Conservation (phyloP, 2,888 invertebrate species). For the Nemotelus pantherinus region DNA sequence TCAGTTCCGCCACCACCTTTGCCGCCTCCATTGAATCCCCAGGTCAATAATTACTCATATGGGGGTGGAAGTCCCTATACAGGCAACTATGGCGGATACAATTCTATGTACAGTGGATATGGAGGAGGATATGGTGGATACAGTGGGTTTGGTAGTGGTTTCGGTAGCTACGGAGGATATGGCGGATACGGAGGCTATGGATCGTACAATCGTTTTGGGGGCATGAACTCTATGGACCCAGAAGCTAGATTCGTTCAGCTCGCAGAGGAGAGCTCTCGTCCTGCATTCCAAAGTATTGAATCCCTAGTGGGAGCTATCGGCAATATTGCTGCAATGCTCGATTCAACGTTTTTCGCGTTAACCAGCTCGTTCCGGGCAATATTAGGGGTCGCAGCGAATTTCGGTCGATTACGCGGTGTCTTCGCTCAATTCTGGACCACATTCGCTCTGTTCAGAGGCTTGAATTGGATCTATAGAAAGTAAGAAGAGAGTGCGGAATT, state of each 20-base stretch:
- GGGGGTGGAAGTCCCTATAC: slow-evolving; percentile 50
- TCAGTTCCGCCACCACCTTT: slow-evolving; percentile 51
- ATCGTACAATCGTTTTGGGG: slow-evolving; percentile 60
- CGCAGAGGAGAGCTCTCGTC: slow-evolving; percentile 90
- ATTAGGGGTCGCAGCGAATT: slow-evolving; percentile 94
- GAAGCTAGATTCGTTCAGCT: slow-evolving; percentile 78
- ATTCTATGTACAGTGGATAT: slow-evolving; percentile 36
- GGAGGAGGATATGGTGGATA: slow-evolving; percentile 59
- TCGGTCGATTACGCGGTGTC: slow-evolving; percentile 82
- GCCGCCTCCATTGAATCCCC: slow-evolving; percentile 56
- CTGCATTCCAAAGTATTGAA: slow-evolving; percentile 95
- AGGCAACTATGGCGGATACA: slow-evolving; percentile 48
- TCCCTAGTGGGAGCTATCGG: slow-evolving; percentile 90
- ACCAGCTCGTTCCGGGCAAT: slow-evolving; percentile 96
- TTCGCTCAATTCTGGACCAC: slow-evolving; percentile 89
- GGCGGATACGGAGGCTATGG: slow-evolving; percentile 54
- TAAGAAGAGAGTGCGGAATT: slow-evolving; percentile 54
- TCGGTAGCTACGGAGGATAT: slow-evolving; percentile 56
- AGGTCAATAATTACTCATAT: slow-evolving; percentile 32
- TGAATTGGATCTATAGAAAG: slow-evolving; percentile 83
- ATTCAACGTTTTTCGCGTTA: slow-evolving; percentile 94
- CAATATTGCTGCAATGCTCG: slow-evolving; percentile 95
- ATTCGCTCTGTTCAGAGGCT: slow-evolving; percentile 80
- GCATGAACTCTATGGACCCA: slow-evolving; percentile 58
- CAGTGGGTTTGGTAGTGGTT: slow-evolving; percentile 41